Conservation (phyloP, 2,797 vertebrate genomes). For the Myotis planiceps region DNA sequence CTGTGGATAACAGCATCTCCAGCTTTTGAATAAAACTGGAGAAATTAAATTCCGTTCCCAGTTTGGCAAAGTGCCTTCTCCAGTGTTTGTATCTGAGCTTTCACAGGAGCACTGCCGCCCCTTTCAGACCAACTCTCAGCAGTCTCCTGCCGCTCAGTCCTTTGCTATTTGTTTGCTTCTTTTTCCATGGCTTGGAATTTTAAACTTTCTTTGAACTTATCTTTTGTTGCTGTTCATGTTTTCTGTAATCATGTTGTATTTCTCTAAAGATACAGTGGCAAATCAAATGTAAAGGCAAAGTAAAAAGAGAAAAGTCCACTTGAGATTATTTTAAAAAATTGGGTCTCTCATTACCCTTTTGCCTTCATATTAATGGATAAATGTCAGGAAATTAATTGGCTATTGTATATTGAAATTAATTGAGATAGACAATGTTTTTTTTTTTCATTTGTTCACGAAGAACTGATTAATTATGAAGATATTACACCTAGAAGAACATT, state of each 20-base stretch:
- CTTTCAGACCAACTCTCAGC: conserved; percentile 80
- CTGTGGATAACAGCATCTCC: conserved; percentile 54
- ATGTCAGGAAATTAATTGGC: neutral
- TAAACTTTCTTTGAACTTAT: conserved; percentile 50
- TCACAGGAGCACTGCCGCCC: conserved; percentile 62
- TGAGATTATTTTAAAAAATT: neutral
- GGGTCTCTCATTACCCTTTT: neutral
- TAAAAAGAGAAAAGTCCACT: conserved; percentile 15
- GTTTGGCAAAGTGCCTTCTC: conserved; percentile 81
- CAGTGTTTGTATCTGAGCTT: conserved; percentile 78
- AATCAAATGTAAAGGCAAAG: neutral
- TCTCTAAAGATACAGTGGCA: neutral
- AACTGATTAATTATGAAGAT: conserved; percentile 50
- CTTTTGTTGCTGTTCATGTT: conserved; percentile 34
- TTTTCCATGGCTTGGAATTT: conserved; percentile 2
- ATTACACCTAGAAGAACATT: neutral
- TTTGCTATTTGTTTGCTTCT: conserved; percentile 14
- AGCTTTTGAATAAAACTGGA: conserved; percentile 83
- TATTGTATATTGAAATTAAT: neutral
- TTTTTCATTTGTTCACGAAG: conserved; percentile 36
- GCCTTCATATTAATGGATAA: neutral
- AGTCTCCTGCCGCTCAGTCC: conserved; percentile 30
- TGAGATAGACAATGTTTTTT: conserved; percentile 31
- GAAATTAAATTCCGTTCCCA: conserved; percentile 84
- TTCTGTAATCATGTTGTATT: neutral